Percentiles rank a stretch among this genome's conserved stretches.
These are phyloP conservation scores for Mamestra configurata DNA, from an alignment of 1,140 invertebrate species.

Conservation along the genomic window DNA sequence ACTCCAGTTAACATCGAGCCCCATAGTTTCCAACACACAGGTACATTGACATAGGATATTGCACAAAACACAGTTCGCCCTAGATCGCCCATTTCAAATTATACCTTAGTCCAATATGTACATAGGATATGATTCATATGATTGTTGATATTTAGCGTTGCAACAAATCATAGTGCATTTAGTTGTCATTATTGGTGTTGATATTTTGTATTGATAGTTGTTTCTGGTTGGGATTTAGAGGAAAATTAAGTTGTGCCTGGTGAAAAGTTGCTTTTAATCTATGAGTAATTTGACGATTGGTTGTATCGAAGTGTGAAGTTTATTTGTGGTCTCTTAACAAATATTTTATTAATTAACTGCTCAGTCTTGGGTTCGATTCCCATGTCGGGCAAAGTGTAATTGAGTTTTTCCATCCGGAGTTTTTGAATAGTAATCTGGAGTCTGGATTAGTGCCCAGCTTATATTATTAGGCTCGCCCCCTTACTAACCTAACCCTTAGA, in stretches of 20 bases:
- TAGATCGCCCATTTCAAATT: conserved; percentile 35
- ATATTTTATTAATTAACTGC: too few species aligned
- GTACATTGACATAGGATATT: conserved; percentile 18
- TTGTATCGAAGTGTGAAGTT: too few species aligned
- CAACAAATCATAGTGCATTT: conserved; percentile 19
- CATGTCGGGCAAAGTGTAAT: too few species aligned
- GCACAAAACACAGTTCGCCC: conserved; percentile 7
- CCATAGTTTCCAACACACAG: background rate
- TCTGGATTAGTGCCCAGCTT: too few species aligned
- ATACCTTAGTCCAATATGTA: conserved; percentile 4
- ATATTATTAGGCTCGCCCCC: too few species aligned
- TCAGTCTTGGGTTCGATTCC: too few species aligned
- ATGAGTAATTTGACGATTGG: too few species aligned
- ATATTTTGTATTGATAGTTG: conserved; percentile 1
- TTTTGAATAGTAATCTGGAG: too few species aligned
- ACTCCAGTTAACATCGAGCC: background rate
- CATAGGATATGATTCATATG: conserved; percentile 29
- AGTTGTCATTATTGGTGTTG: conserved; percentile 9
- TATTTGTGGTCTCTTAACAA: too few species aligned
- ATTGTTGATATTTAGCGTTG: conserved; percentile 39
- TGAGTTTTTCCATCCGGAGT: too few species aligned
- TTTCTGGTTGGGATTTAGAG: background rate
- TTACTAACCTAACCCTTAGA: too few species aligned
- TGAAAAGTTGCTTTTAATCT: background rate
- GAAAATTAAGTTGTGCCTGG: background rate